Percentiles rank a stretch among this genome's conserved stretches.
phyloP scores from a whole-genome alignment of 2,888 invertebrate genomes.

The Apamea sordens region DNA sequence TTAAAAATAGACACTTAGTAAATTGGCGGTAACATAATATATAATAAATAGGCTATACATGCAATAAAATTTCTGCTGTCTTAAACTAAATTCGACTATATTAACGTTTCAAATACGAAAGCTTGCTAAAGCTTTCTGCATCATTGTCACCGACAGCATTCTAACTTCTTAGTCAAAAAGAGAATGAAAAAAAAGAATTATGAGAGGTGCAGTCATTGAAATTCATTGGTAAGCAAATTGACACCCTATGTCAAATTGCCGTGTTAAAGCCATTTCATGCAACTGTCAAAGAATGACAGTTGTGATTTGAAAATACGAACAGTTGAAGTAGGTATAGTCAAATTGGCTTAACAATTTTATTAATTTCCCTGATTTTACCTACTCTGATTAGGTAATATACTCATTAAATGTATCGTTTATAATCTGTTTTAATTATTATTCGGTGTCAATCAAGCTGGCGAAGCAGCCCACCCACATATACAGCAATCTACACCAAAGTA shows the following conservation, averaged over 20 bases:
- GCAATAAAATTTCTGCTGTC: slow-evolving; percentile 10
- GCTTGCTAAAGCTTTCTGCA: no score
- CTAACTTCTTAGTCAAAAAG: not conserved
- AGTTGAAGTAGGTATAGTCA: not conserved
- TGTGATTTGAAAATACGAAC: not conserved
- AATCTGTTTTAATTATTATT: not conserved
- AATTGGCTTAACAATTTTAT: not conserved
- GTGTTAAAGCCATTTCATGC: not conserved
- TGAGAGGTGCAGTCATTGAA: not conserved
- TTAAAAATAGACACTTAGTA: slow-evolving; percentile 24
- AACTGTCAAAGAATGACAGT: not conserved
- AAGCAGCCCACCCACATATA: not conserved
- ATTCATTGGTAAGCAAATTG: not conserved
- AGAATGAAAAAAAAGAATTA: not conserved
- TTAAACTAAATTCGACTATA: slow-evolving; percentile 26
- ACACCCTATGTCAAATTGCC: not conserved
- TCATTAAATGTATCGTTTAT: not conserved
- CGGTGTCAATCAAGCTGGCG: not conserved
- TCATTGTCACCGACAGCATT: slow-evolving; percentile 7
- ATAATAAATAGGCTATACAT: slow-evolving; percentile 8
- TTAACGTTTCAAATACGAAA: slow-evolving; percentile 26
- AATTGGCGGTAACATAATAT: slow-evolving; percentile 23
- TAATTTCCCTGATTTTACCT: not conserved
- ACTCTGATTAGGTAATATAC: slow-evolving; percentile 1
- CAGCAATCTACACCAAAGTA: not conserved